Conservation (phyloP, 2,888 invertebrate genomes). For the Drosophila austrosaltans region DNA sequence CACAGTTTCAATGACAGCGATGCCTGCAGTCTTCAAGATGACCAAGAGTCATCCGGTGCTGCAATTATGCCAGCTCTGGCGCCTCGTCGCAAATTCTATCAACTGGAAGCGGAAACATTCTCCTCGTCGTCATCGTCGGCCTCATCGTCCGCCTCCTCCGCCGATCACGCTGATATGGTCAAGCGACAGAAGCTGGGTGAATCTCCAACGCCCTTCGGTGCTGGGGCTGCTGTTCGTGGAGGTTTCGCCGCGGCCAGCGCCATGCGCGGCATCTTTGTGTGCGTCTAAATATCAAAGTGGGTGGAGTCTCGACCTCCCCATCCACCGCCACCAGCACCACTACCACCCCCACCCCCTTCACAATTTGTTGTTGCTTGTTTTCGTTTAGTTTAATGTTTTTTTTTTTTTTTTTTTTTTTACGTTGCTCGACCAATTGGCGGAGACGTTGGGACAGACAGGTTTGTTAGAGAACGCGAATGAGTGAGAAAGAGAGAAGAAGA, state of each 20-base stretch:
- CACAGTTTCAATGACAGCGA: slow-evolving; percentile 79
- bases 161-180: slow-evolving; percentile 50
- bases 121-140: slow-evolving; percentile 43
- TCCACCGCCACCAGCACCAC: background rate
- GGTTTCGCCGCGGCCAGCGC: slow-evolving; percentile 74
- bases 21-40: slow-evolving; percentile 67
- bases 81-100: slow-evolving; percentile 76
- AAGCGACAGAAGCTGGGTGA: slow-evolving; percentile 76
- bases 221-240: slow-evolving; percentile 37
- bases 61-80: background rate
- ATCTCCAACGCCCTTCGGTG: slow-evolving; percentile 34
- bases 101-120: slow-evolving; percentile 69
- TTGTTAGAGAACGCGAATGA: slow-evolving; percentile 37
- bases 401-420: slow-evolving; percentile 57
- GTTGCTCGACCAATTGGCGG: slow-evolving; percentile 43
- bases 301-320: slow-evolving; percentile 51
- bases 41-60: slow-evolving; percentile 60
- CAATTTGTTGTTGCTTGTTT: slow-evolving; percentile 51
- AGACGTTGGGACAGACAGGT: slow-evolving; percentile 45
- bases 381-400: slow-evolving; percentile 32
- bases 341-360: slow-evolving; percentile 6
- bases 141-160: slow-evolving; percentile 44
- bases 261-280: slow-evolving; percentile 80
- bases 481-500: slow-evolving; percentile 33
- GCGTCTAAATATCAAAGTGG: slow-evolving; percentile 64